Evolutionary conservation across 2,888 invertebrate species (phyloP).

Genomic region (Aspidiotus destructor): DNA sequence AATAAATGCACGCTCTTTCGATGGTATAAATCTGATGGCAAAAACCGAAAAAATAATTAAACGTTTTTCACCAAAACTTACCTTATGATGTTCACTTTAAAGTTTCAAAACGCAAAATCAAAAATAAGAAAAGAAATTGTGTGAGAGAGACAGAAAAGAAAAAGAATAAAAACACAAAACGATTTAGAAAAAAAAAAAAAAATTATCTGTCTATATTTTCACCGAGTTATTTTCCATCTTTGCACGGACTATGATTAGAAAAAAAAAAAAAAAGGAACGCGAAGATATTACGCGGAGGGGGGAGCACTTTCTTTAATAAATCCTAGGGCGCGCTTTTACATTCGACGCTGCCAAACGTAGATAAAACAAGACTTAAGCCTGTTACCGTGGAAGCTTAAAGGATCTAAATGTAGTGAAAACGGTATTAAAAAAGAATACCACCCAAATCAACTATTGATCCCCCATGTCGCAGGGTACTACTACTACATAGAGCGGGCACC

Average conservation of each 20-base stretch:
- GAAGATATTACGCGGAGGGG: conserved; percentile 1
- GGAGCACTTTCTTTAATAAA: conserved; percentile 11
- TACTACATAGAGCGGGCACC: conserved; percentile 17
- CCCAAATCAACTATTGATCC: conserved; percentile 33
- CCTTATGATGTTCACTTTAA: background rate
- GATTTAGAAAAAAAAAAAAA: background rate
- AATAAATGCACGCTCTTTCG: no score
- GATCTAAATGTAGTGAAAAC: conserved; percentile 32
- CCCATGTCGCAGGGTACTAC: conserved; percentile 18
- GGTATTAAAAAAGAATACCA: conserved; percentile 30
- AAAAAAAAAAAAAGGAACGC: background rate
- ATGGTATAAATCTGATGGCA: background rate
- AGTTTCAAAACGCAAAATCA: background rate
- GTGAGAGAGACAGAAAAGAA: background rate
- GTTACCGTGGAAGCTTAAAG: conserved; percentile 30
- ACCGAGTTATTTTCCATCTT: background rate
- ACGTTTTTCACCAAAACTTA: conserved; percentile 4
- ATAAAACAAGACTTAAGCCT: conserved; percentile 32
- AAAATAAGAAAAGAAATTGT: background rate
- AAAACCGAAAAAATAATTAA: background rate
- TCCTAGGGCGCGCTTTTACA: conserved; percentile 23
- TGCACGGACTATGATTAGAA: conserved; percentile 1
- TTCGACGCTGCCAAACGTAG: conserved; percentile 27
- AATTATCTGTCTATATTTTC: background rate
- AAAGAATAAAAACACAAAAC: background rate